Base-by-base conservation (phyloP, 2,113 vertebrate species). In the Melanocharis versteri region DNA sequence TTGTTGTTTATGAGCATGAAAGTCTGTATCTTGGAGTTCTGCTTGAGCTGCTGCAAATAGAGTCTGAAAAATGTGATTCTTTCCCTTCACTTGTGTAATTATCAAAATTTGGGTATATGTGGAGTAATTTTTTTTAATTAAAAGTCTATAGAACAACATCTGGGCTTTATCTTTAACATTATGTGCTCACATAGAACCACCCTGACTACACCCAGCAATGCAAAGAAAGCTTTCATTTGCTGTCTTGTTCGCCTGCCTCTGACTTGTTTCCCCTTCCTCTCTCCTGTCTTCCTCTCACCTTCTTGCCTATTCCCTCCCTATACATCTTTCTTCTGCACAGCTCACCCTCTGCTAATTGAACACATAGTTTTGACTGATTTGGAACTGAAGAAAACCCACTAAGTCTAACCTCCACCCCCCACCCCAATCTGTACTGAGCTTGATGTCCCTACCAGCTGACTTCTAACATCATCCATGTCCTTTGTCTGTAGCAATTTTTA, bases 201-300 rank as follows among this genome's bases (percentile, higher is more conserved):
- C 2, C 7, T n/a, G 28, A 40, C 18, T 65, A 40, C 11, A 39
- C 6, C 19, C 18, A 53, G 10, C 7, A 81, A 21, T 15, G 28
- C 15, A 71, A 35, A 20, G 28, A 56, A 37, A 24, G 9, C 5
- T 94, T 71, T 39, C 2, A 4, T 69, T 35, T 40, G 7, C 16
- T 28, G 8, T 47, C 8, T 73, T 0, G 0, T 54, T 77, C 80
- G 10, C 14, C 23, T 35, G 8, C 4, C 26, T 79, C 44, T 62
- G 39, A 31, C 7, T 68, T 39, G 23, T 33, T 86, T 72, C 4
- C 5, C 13, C 17, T 42, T 56, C 31, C 5, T 60, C 11, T 70
- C 47, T 15, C 10, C 9, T 16, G 40, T 50, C 14, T 66, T 40
- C 13, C 56, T 75, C n/a, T 66, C 27, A 4, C 3, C 11, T 33